These are phyloP conservation scores for Glaucidium brasilianum DNA, from an alignment of 2,113 vertebrate genomes.

Conservation along the genomic window DNA sequence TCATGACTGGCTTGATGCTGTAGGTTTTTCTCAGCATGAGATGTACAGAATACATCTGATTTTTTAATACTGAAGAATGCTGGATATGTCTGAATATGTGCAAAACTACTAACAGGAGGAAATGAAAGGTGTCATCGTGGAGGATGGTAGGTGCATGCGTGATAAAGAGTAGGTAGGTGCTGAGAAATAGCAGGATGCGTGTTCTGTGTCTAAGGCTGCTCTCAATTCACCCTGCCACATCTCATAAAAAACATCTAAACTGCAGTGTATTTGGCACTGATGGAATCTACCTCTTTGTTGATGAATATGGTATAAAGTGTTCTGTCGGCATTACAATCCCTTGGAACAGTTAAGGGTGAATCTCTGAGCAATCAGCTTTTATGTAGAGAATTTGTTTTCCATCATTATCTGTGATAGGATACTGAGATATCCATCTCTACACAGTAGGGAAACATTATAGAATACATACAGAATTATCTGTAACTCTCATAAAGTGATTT, in stretches of 20 bases:
- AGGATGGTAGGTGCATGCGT: not conserved
- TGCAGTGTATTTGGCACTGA: slow-evolving; percentile 32
- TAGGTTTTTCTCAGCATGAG: not conserved
- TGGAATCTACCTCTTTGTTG: slow-evolving; percentile 41
- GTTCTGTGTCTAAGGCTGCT: slow-evolving; percentile 6
- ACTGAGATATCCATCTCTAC: slow-evolving; percentile 62
- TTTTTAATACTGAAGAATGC: not conserved
- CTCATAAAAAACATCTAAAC: not conserved
- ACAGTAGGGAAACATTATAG: slow-evolving; percentile 70
- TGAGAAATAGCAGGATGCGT: slow-evolving; percentile 3
- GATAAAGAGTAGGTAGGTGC: not conserved
- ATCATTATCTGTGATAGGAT: slow-evolving; percentile 68
- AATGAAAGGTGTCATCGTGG: not conserved
- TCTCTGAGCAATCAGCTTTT: slow-evolving; percentile 66
- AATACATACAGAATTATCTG: slow-evolving; percentile 68
- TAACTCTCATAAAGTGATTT: slow-evolving; percentile 70
- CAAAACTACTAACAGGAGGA: not conserved
- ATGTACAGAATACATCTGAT: not conserved
- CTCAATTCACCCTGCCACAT: not conserved
- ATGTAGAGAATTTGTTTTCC: slow-evolving; percentile 70
- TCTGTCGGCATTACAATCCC: slow-evolving; percentile 18
- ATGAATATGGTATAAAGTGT: not conserved
- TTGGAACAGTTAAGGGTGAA: slow-evolving; percentile 49
- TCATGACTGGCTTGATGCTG: not conserved
- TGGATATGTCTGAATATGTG: not conserved